These are phyloP conservation scores for Salarias fasciatus DNA, from an alignment of 2,797 vertebrate genomes.

Conservation along the genomic window DNA sequence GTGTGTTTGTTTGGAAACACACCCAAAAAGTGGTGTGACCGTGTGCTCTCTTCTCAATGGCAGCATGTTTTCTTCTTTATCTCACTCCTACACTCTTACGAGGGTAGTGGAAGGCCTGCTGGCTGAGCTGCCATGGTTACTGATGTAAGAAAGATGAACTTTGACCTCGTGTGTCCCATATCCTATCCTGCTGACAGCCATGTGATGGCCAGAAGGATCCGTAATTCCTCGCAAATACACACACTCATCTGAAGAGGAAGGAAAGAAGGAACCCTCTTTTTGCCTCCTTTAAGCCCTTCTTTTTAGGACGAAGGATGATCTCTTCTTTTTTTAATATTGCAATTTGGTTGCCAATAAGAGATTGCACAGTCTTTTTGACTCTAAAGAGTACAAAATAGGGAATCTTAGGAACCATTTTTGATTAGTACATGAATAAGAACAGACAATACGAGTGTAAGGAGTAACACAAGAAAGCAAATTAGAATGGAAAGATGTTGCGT, in stretches of 20 bases:
- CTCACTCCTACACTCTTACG: constrained; percentile 78
- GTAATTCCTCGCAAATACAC: constrained; percentile 82
- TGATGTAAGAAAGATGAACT: constrained; percentile 76
- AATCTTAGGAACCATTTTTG: constrained; percentile 82
- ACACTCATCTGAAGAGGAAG: constrained; percentile 94
- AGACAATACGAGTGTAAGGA: constrained; percentile 81
- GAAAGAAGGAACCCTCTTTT: constrained; percentile 73
- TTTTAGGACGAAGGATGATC: constrained; percentile 84
- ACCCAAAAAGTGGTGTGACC: constrained; percentile 37
- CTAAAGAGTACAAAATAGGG: constrained; percentile 90
- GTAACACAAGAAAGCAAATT: constrained; percentile 74
- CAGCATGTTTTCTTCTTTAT: constrained; percentile 74
- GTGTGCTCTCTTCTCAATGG: constrained; percentile 72
- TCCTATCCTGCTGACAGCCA: constrained; percentile 87
- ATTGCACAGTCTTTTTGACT: constrained; percentile 99
- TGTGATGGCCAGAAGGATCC: constrained; percentile 97
- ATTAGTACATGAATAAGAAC: constrained; percentile 75
- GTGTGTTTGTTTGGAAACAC: constrained; percentile 31
- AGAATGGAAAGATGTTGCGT: constrained; percentile 84
- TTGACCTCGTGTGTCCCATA: constrained; percentile 77
- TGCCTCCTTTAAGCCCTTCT: constrained; percentile 80
- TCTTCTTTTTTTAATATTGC: constrained; percentile 86
- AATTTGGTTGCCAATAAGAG: constrained; percentile 99
- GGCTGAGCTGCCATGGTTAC: constrained; percentile 80
- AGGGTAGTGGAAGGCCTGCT: constrained; percentile 75